Conservation (phyloP, 2,888 invertebrate genomes). For the Mythimna albipuncta region DNA sequence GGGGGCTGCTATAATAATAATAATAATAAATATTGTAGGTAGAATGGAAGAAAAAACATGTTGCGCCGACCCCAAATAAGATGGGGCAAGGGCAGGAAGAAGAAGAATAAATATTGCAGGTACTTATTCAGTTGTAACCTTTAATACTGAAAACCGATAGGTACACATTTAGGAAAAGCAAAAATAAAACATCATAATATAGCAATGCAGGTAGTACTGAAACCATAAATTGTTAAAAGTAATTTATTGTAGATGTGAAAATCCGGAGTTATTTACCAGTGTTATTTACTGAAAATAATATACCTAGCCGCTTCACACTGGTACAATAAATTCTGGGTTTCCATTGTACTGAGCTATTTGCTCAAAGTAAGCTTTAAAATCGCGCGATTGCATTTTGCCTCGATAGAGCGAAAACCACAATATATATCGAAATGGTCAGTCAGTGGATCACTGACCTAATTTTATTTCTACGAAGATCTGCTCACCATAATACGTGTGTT, state of each 20-base stretch:
- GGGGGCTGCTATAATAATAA: too few relatives aligned
- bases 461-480: slow-evolving; percentile 17
- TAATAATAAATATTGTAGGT: too few relatives aligned
- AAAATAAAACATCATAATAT: background rate
- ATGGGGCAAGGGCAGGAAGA: too few relatives aligned
- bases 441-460: slow-evolving; percentile 17
- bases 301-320: slow-evolving; percentile 10
- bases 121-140: too few relatives aligned
- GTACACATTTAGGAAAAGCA: too few relatives aligned
- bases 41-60: too few relatives aligned
- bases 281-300: slow-evolving; percentile 39
- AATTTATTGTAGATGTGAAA: slow-evolving; percentile 13
- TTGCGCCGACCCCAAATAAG: too few relatives aligned
- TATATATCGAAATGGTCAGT: slow-evolving; percentile 6
- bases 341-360: slow-evolving; percentile 31
- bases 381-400: slow-evolving; percentile 27
- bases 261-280: slow-evolving; percentile 6
- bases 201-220: background rate
- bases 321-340: slow-evolving; percentile 24
- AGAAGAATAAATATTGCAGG: too few relatives aligned
- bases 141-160: too few relatives aligned
- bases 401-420: slow-evolving; percentile 12
- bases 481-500: too few relatives aligned
- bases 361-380: slow-evolving; percentile 35
- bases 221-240: slow-evolving; percentile 6